Conservation (phyloP, 2,888 invertebrate genomes). For the Amphipyra berbera region DNA sequence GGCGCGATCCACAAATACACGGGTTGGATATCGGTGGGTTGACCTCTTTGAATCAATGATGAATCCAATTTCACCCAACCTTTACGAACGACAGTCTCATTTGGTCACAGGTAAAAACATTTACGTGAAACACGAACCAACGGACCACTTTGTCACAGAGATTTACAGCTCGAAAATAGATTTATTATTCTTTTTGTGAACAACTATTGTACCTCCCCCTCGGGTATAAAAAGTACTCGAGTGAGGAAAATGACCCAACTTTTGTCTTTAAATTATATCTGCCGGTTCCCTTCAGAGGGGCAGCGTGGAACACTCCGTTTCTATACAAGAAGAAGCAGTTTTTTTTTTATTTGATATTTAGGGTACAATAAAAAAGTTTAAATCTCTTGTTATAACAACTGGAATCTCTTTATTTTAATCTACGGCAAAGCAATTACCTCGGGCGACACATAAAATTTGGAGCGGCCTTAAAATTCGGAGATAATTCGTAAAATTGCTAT, state of each 20-base stretch:
- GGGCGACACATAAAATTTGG: slow-evolving; percentile 41
- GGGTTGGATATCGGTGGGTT: slow-evolving; percentile 68
- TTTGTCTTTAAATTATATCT: slow-evolving; percentile 63
- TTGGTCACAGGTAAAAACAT: slow-evolving; percentile 74
- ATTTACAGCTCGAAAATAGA: slow-evolving; percentile 64
- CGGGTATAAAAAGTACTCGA: slow-evolving; percentile 57
- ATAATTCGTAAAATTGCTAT: slow-evolving; percentile 36
- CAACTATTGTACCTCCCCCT: slow-evolving; percentile 57
- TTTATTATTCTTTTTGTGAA: slow-evolving; percentile 62
- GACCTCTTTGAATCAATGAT: slow-evolving; percentile 84
- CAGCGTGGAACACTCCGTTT: slow-evolving; percentile 13
- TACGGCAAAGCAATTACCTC: slow-evolving; percentile 45
- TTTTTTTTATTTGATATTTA: slow-evolving; percentile 12
- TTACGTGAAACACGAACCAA: slow-evolving; percentile 70
- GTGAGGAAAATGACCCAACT: slow-evolving; percentile 59
- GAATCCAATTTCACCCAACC: slow-evolving; percentile 77
- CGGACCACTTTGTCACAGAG: slow-evolving; percentile 66
- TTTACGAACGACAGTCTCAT: slow-evolving; percentile 69
- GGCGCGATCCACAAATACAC: slow-evolving; percentile 65
- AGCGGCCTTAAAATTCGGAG: slow-evolving; percentile 36
- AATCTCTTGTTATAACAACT: slow-evolving; percentile 34
- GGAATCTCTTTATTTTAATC: slow-evolving; percentile 43
- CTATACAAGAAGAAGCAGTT: slow-evolving; percentile 31
- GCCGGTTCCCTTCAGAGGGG: slow-evolving; percentile 34
- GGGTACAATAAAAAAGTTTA: slow-evolving; percentile 35